Percentiles rank a stretch among this genome's conserved stretches.
phyloP scores from a whole-genome alignment of 2,888 invertebrate species.

The Cryptus armator region DNA sequence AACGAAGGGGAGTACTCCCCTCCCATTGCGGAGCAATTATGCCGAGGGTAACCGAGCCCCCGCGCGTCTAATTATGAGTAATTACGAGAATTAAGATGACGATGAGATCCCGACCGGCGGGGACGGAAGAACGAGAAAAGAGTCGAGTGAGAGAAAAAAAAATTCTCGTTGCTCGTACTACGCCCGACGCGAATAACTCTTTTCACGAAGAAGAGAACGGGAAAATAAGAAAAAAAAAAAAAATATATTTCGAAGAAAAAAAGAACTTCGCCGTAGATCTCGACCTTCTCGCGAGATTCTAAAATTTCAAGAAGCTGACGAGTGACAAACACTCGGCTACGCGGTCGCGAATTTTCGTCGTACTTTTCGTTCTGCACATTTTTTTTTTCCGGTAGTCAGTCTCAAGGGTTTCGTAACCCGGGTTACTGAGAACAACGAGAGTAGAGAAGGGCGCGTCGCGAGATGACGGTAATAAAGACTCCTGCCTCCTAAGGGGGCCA shows the following conservation, averaged over 20 bases:
- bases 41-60: conserved; percentile 44
- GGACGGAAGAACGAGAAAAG: conserved; percentile 51
- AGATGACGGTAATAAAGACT: conserved; percentile 29
- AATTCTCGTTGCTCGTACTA: conserved; percentile 1
- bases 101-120: conserved; percentile 18
- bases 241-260: conserved; percentile 15
- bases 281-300: conserved; percentile 35
- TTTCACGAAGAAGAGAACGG: background rate
- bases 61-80: conserved; percentile 64
- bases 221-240: background rate
- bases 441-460: conserved; percentile 24
- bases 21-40: conserved; percentile 28
- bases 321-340: conserved; percentile 46
- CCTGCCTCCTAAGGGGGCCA: conserved; percentile 26
- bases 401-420: conserved; percentile 7
- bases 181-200: conserved; percentile 7
- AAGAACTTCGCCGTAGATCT: background rate
- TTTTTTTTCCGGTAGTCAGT: conserved; percentile 11
- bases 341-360: conserved; percentile 36
- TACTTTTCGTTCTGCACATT: background rate
- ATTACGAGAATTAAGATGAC: conserved; percentile 63
- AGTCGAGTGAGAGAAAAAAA: conserved; percentile 1
- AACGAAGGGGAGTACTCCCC: background rate
- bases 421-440: conserved; percentile 46
- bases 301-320: conserved; percentile 46